A percentile compares a stretch with the other conserved stretches of the same genome.
Conservation (phyloP, 1,140 invertebrate species). For the Polyergus mexicanus region DNA sequence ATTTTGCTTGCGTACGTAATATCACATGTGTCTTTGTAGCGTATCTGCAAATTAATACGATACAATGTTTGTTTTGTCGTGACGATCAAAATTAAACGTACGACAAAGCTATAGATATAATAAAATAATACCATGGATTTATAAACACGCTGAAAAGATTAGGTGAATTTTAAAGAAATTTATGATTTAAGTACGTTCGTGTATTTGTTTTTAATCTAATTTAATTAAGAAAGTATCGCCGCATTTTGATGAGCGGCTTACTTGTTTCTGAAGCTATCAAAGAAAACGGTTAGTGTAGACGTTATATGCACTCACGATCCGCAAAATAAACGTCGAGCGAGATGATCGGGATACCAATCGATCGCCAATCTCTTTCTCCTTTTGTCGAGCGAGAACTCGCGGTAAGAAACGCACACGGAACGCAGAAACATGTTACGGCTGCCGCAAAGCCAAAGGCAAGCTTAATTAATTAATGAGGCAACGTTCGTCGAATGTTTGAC, state of each 20-base stretch:
- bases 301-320: conserved; percentile 39
- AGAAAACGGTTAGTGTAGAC: conserved; percentile 54
- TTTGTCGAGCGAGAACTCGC: neutral
- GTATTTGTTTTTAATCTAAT: neutral
- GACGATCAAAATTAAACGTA: conserved; percentile 3
- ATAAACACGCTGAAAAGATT: no score
- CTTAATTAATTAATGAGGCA: conserved; percentile 76
- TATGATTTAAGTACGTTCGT: neutral
- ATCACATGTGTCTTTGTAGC: conserved; percentile 44
- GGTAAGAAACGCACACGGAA: conserved; percentile 46
- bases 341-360: conserved; percentile 71
- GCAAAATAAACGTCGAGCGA: conserved; percentile 67
- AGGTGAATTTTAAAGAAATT: no score
- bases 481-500: conserved; percentile 63
- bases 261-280: conserved; percentile 37
- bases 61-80: conserved; percentile 41
- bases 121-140: neutral
- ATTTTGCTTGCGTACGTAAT: conserved; percentile 59
- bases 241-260: conserved; percentile 23
- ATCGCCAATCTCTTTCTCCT: conserved; percentile 59
- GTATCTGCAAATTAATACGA: conserved; percentile 66
- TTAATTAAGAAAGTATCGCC: conserved; percentile 33
- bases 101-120: neutral
- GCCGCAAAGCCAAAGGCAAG: conserved; percentile 55
- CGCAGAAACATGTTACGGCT: conserved; percentile 22